Evolutionary conservation across 2,113 vertebrate species (phyloP).

Genomic region (Ceuthmochares aereus): DNA sequence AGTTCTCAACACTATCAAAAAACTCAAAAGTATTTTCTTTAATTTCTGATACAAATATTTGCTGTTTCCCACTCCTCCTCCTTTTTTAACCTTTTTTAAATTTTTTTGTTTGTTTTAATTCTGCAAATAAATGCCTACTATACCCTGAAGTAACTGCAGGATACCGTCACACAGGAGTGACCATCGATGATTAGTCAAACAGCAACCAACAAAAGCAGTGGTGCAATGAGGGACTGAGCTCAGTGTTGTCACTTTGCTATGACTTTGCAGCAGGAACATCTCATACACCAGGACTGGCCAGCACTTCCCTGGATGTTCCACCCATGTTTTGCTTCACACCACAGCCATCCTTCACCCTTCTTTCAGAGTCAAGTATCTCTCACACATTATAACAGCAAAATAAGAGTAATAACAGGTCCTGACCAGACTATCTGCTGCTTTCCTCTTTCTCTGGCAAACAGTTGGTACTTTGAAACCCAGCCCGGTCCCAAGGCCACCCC

Average conservation of each 20-base stretch:
- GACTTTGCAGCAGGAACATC: not conserved
- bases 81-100: rapidly evolving
- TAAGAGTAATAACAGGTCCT: not conserved
- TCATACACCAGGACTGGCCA: not conserved
- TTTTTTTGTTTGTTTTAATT: not conserved
- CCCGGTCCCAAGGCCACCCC: not conserved
- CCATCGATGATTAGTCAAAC: not conserved
- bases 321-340: not conserved
- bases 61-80: rapidly evolving
- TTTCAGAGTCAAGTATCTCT: not conserved
- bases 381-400: not conserved
- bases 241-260: rapidly evolving
- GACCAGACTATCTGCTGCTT: not conserved
- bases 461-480: not conserved
- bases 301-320: not conserved
- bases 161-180: rapidly evolving
- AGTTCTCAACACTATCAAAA: not conserved
- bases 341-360: not conserved
- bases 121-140: not conserved
- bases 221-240: not conserved
- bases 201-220: not conserved
- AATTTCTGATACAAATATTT: not conserved
- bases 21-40: not conserved
- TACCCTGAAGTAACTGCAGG: not conserved
- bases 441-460: not conserved